A percentile compares a stretch with the other conserved stretches of the same genome.
phyloP scores from a whole-genome alignment of 2,797 vertebrate species.

The Choloepus didactylus region DNA sequence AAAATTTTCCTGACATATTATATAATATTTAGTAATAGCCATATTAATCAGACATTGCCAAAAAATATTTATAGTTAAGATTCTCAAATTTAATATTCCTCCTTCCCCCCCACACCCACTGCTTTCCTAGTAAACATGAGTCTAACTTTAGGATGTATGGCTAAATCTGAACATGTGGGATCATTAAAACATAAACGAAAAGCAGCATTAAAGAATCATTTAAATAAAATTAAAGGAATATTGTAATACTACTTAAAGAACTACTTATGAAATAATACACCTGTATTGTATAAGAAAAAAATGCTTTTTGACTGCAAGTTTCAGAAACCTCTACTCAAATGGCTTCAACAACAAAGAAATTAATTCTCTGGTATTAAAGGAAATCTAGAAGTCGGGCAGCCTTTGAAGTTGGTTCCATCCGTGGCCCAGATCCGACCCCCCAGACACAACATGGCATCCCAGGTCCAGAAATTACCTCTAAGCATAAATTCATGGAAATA shows the following conservation, averaged over 20 bases:
- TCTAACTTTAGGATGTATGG: conserved; percentile 4
- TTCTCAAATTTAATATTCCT: conserved; percentile 48
- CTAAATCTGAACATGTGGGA: neutral
- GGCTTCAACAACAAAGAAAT: neutral
- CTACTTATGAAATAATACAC: neutral
- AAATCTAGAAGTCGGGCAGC: neutral
- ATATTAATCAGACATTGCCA: conserved; percentile 71
- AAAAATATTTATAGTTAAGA: conserved; percentile 68
- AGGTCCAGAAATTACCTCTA: neutral
- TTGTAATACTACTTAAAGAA: neutral
- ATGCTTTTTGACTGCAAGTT: neutral
- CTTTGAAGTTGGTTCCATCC: neutral
- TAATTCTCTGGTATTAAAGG: neutral
- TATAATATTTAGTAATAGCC: conserved; percentile 72
- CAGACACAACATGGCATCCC: neutral
- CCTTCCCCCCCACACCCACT: neutral
- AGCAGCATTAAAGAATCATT: neutral
- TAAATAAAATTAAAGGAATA: conserved; percentile 28
- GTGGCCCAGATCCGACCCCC: neutral
- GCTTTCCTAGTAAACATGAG: neutral
- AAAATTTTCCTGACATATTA: conserved; percentile 67
- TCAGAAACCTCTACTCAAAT: neutral
- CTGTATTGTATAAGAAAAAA: neutral
- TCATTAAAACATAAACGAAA: conserved; percentile 40
- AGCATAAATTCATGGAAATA: neutral